These are phyloP conservation scores for Sciurus vulgaris DNA, from an alignment of 2,797 vertebrate genomes.

Conservation along the genomic window DNA sequence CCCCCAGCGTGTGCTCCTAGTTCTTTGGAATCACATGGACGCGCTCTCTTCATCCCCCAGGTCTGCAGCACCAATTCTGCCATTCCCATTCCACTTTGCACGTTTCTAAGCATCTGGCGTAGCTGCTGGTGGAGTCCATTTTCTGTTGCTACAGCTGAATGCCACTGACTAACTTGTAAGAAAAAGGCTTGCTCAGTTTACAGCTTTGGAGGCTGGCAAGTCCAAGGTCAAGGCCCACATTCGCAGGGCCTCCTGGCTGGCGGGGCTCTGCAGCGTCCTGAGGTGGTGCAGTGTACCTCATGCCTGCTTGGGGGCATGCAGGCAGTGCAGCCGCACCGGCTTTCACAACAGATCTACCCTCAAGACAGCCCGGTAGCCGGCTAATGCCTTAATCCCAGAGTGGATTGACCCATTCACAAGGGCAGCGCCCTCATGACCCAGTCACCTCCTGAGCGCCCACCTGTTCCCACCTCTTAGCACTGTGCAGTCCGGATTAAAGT, in stretches of 20 bases:
- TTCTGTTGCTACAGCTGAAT: no score
- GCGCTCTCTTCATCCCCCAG: rapidly evolving
- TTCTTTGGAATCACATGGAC: not conserved
- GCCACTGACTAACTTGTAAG: no score
- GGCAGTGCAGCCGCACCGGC: no score
- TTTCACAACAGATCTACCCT: not conserved
- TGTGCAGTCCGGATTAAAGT: not conserved
- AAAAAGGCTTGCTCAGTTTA: not conserved
- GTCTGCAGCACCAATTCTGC: rapidly evolving
- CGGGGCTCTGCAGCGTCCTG: not conserved
- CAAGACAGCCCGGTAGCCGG: no score
- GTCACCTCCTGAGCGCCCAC: no score
- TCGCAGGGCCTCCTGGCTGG: not conserved
- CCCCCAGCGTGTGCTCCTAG: rapidly evolving
- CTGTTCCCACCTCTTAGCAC: not conserved
- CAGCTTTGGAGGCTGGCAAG: not conserved
- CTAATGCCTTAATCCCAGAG: no score
- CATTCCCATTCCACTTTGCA: rapidly evolving
- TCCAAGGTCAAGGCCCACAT: no score
- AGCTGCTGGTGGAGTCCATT: no score
- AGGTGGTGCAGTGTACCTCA: not conserved
- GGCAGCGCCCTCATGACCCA: not conserved
- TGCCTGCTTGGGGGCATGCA: rapidly evolving
- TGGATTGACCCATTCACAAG: not conserved
- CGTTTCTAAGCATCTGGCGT: no score